These are phyloP conservation scores for Urocyon cinereoargenteus DNA, from an alignment of 2,797 vertebrate genomes.

Conservation along the genomic window DNA sequence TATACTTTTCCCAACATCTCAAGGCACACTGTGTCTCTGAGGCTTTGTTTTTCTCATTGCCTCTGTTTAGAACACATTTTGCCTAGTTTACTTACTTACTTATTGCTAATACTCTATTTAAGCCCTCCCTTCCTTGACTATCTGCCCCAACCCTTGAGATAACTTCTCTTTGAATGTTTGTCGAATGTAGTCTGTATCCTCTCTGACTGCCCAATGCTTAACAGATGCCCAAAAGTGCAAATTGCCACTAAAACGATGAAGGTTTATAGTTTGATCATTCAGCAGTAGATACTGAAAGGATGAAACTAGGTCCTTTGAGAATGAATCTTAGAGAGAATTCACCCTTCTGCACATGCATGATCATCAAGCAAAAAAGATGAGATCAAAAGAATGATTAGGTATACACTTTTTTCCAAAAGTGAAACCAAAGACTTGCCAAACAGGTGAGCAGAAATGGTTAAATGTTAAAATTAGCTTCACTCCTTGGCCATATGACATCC, in stretches of 20 bases:
- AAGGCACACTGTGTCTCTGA: background rate
- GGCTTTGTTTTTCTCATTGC: background rate
- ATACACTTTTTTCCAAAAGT: background rate
- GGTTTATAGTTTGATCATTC: background rate
- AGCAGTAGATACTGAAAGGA: background rate
- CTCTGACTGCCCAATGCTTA: background rate
- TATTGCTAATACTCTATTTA: background rate
- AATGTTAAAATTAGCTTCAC: slow-evolving; percentile 2
- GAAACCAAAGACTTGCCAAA: background rate
- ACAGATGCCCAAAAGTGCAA: background rate
- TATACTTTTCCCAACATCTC: background rate
- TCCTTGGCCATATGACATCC: background rate
- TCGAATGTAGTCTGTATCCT: background rate
- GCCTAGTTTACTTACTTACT: background rate
- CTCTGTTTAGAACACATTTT: background rate
- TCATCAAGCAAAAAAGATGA: background rate
- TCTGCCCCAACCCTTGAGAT: background rate
- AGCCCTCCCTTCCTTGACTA: background rate
- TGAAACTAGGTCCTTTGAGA: background rate
- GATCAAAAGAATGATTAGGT: background rate
- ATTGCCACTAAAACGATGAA: background rate
- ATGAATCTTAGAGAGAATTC: background rate
- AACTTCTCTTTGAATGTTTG: background rate
- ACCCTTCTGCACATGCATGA: background rate
- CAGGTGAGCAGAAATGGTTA: background rate